Evolutionary conservation across 2,797 vertebrate genomes (phyloP).

Genomic region (Salmo trutta): DNA sequence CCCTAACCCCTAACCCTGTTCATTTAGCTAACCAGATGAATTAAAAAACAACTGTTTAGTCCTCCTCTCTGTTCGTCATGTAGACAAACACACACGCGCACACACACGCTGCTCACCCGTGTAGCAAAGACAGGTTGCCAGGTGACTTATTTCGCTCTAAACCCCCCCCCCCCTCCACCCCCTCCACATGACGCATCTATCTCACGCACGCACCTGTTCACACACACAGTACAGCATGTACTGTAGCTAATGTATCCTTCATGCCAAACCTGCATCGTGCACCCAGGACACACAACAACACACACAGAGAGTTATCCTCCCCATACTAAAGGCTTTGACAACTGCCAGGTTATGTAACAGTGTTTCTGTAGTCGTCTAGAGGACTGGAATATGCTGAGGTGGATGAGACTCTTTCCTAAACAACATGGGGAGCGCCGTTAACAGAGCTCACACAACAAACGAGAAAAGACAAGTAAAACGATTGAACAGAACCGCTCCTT

Average conservation of each 20-base stretch:
- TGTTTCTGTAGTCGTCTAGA: not conserved
- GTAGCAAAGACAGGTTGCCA: constrained; percentile 38
- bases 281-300: no score
- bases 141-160: constrained; percentile 55
- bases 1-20: not conserved
- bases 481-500: no score
- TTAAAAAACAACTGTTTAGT: constrained; percentile 43
- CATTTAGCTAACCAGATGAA: constrained; percentile 24
- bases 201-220: not conserved
- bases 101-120: no score
- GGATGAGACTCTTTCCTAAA: not conserved
- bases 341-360: constrained; percentile 1
- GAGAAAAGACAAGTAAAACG: no score
- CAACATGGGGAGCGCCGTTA: no score
- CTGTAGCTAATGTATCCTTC: no score
- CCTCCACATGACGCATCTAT: not conserved
- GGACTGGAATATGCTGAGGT: not conserved
- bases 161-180: no score
- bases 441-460: no score
- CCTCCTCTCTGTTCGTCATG: no score
- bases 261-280: no score
- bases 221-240: not conserved
- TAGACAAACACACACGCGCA: no score
- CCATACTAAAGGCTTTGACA: not conserved
- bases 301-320: not conserved